Conservation (phyloP, 2,888 invertebrate genomes). For the Escarpia spicata region DNA sequence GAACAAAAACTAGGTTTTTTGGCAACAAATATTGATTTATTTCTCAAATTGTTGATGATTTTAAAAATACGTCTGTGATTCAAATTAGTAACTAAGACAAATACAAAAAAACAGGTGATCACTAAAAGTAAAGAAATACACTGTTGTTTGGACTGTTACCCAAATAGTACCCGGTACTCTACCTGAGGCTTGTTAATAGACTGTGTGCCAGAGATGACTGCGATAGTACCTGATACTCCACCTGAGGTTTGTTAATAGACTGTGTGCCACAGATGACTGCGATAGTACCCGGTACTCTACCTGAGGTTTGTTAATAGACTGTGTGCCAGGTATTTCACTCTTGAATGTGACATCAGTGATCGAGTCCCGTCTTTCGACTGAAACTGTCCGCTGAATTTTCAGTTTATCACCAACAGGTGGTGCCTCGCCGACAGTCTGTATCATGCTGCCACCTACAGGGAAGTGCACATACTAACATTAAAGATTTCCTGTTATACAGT, state of each 20-base stretch:
- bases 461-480: neutral
- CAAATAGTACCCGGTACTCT: neutral
- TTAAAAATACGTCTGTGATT: too few species aligned
- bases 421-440: conserved; percentile 25
- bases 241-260: neutral
- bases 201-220: neutral
- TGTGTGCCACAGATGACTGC: neutral
- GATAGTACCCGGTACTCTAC: neutral
- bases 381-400: conserved; percentile 28
- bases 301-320: neutral
- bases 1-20: too few species aligned
- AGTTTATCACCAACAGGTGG: conserved; percentile 26
- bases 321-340: neutral
- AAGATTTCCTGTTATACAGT: neutral
- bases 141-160: too few species aligned
- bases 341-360: neutral
- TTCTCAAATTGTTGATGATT: too few species aligned
- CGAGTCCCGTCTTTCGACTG: conserved; percentile 20
- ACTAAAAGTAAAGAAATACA: too few species aligned
- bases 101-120: too few species aligned
- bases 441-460: conserved; percentile 31
- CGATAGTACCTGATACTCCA: neutral
- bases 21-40: too few species aligned
- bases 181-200: neutral
- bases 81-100: too few species aligned